phyloP scores from a whole-genome alignment of 2,888 invertebrate species.

The Carpatolechia fugitivella region DNA sequence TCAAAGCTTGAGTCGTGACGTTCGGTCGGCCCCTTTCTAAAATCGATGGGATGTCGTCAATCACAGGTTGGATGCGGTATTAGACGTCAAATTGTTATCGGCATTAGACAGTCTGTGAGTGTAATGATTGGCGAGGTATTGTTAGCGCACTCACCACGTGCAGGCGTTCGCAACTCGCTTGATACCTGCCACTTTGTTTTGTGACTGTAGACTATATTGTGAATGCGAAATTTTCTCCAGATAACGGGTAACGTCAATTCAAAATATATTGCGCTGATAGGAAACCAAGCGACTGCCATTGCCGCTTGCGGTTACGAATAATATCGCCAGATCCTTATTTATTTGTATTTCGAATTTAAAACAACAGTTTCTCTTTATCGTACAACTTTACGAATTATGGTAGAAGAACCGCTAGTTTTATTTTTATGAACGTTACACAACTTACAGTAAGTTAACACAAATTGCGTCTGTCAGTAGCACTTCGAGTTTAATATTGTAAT shows the following conservation, averaged over 20 bases:
- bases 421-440: conserved; percentile 9
- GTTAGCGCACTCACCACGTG: conserved; percentile 30
- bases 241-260: conserved; percentile 14
- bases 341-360: conserved; percentile 11
- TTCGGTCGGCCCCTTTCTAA: neutral
- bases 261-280: conserved; percentile 13
- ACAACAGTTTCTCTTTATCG: neutral
- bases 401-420: conserved; percentile 2
- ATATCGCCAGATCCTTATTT: conserved; percentile 5
- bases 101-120: conserved; percentile 14
- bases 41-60: conserved; percentile 22
- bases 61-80: conserved; percentile 23
- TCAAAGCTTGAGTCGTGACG: neutral
- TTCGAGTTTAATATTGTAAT: conserved; percentile 11
- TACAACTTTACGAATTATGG: conserved; percentile 4
- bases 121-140: conserved; percentile 18
- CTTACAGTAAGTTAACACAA: conserved; percentile 1
- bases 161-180: conserved; percentile 22
- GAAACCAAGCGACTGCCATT: neutral
- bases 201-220: conserved; percentile 28
- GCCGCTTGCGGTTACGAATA: neutral
- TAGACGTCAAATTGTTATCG: conserved; percentile 32
- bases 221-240: conserved; percentile 26
- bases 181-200: conserved; percentile 26
- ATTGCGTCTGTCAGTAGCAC: conserved; percentile 11